Base-by-base conservation (phyloP, 2,888 invertebrate genomes). In the Esperia sulphurella region DNA sequence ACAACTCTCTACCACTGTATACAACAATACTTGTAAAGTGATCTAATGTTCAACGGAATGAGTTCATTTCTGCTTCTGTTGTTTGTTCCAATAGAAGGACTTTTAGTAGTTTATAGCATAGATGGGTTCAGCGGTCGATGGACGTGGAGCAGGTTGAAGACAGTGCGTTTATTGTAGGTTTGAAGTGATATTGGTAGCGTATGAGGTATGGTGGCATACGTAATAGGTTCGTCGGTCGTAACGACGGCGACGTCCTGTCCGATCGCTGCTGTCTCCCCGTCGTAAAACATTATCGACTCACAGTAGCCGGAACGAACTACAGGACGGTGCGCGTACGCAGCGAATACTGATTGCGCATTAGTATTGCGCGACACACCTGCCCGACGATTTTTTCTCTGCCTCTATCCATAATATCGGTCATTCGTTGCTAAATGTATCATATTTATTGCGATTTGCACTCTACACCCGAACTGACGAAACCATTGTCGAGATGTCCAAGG, bases 221-320 rank as follows among this genome's bases (percentile, higher is more conserved):
- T 86, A 83, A 85, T 85, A 82, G 88, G 84, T 78, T 82, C 79
- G 79, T 72, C 79, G 79, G 85, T 84, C 81, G 77, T 82, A 83
- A 88, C 87, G 88, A 84, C 84, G 84, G 82, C 87, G 83, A 88
- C 89, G 89, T 89, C 88, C 88, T 87, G 86, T 86, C 86, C 83
- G 82, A 80, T 74, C 72, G 60, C 68, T 61, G 61, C 68, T 69
- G 68, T 68, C 71, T 70, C 79, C 84, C 75, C 81, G 78, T 89
- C 89, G 86, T 89, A 89, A 89, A 89, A 87, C 88, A 88, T 83
- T 87, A 89, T 86, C 86, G 86, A 89, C 80, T 76, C 83, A 87
- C 89, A 86, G 89, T 87, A 89, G 89, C 89, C 89, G 89, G 89
- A 89, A 89, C 89, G 87, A 79, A 75, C 81, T 86, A 89, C 89